Conservation (phyloP, 2,113 vertebrate species). For the Cranoglanis bouderius region DNA sequence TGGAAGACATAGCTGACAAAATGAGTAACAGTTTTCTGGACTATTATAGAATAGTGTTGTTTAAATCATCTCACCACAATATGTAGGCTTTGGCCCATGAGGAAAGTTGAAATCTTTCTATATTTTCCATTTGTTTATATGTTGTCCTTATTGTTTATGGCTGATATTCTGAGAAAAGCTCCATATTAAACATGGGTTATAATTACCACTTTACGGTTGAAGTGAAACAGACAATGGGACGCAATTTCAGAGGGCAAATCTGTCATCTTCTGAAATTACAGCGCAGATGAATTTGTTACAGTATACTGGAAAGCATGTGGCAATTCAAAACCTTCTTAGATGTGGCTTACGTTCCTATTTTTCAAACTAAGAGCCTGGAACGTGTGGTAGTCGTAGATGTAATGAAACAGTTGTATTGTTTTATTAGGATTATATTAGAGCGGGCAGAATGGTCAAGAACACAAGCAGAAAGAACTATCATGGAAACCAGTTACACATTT, state of each 20-base stretch:
- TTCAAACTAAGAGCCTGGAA: neutral
- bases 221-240: constrained; percentile 5
- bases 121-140: neutral
- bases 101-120: neutral
- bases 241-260: neutral
- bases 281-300: constrained; percentile 1
- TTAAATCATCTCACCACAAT: constrained; percentile 5
- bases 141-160: neutral
- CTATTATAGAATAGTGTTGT: neutral
- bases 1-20: neutral
- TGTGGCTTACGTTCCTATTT: neutral
- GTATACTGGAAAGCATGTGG: constrained; percentile 15
- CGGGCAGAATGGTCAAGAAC: neutral
- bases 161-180: neutral
- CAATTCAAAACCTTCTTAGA: neutral
- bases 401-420: neutral
- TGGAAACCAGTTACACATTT: neutral
- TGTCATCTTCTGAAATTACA: neutral
- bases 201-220: neutral
- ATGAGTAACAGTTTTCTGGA: no score
- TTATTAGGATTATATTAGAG: neutral
- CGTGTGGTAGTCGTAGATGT: neutral
- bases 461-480: neutral
- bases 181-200: neutral
- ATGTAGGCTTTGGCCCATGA: neutral